Conservation (phyloP, 1,140 invertebrate genomes). For the Carposina sasakii region DNA sequence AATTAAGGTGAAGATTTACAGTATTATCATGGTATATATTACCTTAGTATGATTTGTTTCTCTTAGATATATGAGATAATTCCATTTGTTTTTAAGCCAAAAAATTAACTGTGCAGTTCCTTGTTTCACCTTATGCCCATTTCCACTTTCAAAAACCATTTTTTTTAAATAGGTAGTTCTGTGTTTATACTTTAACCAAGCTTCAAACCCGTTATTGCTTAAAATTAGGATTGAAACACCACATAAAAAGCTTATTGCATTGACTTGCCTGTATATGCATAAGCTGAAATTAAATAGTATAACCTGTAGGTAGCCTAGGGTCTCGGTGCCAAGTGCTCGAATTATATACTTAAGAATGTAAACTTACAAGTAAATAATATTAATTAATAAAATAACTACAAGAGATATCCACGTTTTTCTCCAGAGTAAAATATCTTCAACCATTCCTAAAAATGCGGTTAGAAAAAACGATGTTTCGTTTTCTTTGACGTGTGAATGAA, state of each 20-base stretch:
- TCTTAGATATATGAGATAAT: constrained; percentile 44
- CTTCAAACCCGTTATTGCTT: constrained; percentile 50
- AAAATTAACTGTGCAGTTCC: constrained; percentile 23
- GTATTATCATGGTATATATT: too few relatives aligned
- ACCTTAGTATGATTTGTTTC: constrained; percentile 62
- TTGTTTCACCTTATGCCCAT: constrained; percentile 34
- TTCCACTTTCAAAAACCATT: constrained; percentile 35
- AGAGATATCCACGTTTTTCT: constrained; percentile 58
- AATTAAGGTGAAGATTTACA: constrained; percentile 5
- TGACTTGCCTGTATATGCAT: constrained; percentile 43
- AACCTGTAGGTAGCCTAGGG: too few relatives aligned
- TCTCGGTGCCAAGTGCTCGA: too few relatives aligned
- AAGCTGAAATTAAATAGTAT: constrained; percentile 37
- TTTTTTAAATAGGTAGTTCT: constrained; percentile 53
- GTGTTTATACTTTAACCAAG: constrained; percentile 63
- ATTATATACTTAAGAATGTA: too few relatives aligned
- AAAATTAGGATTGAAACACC: constrained; percentile 32
- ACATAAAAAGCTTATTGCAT: constrained; percentile 43
- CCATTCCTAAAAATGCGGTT: constrained; percentile 30
- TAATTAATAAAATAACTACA: constrained; percentile 44
- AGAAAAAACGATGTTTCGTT: constrained; percentile 29
- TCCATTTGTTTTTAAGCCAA: constrained; percentile 35
- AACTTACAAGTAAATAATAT: constrained; percentile 56
- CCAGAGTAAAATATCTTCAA: constrained; percentile 63
- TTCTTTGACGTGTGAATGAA: constrained; percentile 19